Percentiles rank a stretch among this genome's conserved stretches.
These are phyloP conservation scores for Helleia helle DNA, from an alignment of 2,888 invertebrate species.

Conservation along the genomic window DNA sequence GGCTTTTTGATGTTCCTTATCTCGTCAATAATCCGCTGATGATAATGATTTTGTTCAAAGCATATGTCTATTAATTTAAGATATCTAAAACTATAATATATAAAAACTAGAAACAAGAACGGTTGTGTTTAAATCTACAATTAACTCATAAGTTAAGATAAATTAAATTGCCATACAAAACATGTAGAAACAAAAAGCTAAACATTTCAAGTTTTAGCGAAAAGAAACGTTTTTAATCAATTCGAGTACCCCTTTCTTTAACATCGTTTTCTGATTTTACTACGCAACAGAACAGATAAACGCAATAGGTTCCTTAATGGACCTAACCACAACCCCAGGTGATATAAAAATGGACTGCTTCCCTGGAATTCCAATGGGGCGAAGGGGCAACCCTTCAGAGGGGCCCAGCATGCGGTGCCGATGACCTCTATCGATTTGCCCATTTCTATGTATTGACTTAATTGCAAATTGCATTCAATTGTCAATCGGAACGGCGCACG, in stretches of 20 bases:
- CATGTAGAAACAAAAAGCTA: neutral
- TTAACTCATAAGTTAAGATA: no score
- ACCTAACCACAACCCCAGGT: conserved; percentile 33
- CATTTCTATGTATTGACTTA: conserved; percentile 54
- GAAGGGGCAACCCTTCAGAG: conserved; percentile 55
- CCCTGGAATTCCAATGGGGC: conserved; percentile 54
- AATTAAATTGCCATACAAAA: no score
- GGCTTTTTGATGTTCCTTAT: no score
- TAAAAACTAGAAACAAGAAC: no score
- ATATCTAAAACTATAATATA: no score
- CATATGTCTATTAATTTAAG: no score
- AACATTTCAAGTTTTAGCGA: neutral
- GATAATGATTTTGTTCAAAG: no score
- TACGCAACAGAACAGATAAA: conserved; percentile 6
- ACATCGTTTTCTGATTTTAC: neutral
- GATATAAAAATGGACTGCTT: conserved; percentile 54
- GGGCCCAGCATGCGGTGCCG: conserved; percentile 63
- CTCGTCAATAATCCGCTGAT: no score
- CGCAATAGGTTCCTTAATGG: conserved; percentile 7
- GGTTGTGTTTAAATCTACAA: no score
- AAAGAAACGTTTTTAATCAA: conserved; percentile 6
- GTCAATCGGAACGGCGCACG: conserved; percentile 1
- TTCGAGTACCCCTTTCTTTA: neutral
- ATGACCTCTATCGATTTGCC: conserved; percentile 69
- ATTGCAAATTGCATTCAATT: conserved; percentile 40